Conservation (phyloP, 2,113 vertebrate species). For the Zootoca vivipara region DNA sequence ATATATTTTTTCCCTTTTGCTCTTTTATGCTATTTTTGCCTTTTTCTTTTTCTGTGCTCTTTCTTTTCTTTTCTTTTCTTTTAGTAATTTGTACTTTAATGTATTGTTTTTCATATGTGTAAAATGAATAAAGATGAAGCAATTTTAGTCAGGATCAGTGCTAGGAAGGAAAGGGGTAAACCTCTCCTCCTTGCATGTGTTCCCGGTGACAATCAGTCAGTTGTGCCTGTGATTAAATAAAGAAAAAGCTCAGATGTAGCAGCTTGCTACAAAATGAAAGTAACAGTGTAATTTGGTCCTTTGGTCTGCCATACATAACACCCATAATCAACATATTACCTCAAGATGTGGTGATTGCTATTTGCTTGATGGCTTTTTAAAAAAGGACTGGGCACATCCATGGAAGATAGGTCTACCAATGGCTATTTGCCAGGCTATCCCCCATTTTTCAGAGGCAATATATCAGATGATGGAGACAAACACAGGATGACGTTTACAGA, state of each 20-base stretch:
- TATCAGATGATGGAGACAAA: too few relatives aligned
- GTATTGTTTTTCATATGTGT: too few relatives aligned
- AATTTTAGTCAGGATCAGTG: neutral
- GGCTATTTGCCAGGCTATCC: too few relatives aligned
- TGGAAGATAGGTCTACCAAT: neutral
- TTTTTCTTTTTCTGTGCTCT: too few relatives aligned
- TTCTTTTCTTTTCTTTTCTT: too few relatives aligned
- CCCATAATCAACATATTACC: neutral
- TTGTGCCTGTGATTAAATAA: neutral
- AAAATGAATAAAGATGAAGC: too few relatives aligned
- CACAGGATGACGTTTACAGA: neutral
- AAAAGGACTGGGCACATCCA: neutral
- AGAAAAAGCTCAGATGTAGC: neutral
- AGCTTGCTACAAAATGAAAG: neutral
- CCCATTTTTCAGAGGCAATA: neutral
- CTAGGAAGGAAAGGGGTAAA: neutral
- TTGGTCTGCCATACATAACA: neutral
- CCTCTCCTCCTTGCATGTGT: neutral
- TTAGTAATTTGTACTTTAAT: too few relatives aligned
- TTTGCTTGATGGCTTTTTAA: neutral
- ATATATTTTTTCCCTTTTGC: too few relatives aligned
- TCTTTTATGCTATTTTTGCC: too few relatives aligned
- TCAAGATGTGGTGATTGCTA: neutral
- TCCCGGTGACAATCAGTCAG: neutral
- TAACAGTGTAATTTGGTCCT: neutral